Evolutionary conservation across 2,113 vertebrate genomes (phyloP), one percentile per base, ranked within the genome.

Genomic region (Tragelaphus buxtoni): DNA sequence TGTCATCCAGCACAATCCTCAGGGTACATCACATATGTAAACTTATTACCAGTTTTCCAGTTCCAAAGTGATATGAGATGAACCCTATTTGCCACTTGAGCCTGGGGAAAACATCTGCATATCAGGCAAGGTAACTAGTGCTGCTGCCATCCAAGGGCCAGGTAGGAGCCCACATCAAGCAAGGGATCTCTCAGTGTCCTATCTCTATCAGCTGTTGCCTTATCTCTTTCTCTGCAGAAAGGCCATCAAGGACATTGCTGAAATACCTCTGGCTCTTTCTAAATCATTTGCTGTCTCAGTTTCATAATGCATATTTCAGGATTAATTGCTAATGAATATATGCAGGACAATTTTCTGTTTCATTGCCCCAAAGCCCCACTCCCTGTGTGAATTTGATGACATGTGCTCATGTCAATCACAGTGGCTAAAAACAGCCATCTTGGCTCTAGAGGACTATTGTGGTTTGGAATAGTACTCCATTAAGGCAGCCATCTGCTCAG

Each of bases 401-500:
- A 86, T 0, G 12, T 85, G 82, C 82, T 94, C 53, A 53, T 92
- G 88, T 85, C 94, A 85, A 74, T 95, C 93, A 81, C 26, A 9
- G 35, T 82, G 53, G 79, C 93, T 96, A 92, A 96, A 95, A 97
- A 63, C 76, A 88, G 60, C 60, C 76, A 72, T 69, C 76, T 69
- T 39, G 65, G 65, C 94, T 58, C 85, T 90, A 47, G 88, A 94
- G 69, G 39, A 88, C 65, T 61, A 26, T 26, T 55, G 89, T 55
- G 83, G 77, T 94, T 94, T 89, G 53, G 86, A 90, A 79, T 63
- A 60, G 84, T 94, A 80, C 69, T 91, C 77, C 65, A 63, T 51
- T 90, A 91, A 97, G 89, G 49, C 55, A 74, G 60, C 88, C 95
- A 91, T 94, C 93, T 95, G 88, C 85, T 96, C 53, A 49, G 26